phyloP scores from a whole-genome alignment of 1,140 invertebrate species.

The Tribolium madens region DNA sequence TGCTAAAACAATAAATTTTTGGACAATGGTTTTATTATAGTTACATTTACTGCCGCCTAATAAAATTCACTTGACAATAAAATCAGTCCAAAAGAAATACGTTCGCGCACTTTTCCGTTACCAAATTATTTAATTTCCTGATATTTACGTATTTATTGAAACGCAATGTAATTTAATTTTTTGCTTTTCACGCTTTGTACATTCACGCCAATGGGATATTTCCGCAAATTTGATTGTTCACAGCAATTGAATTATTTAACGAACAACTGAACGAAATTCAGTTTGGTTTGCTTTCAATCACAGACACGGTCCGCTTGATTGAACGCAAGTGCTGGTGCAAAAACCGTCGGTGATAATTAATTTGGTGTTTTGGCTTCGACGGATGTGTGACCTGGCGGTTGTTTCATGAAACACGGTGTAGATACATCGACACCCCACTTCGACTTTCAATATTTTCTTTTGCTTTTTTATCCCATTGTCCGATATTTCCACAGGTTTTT shows the following conservation, averaged over 20 bases:
- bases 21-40: constrained; percentile 45
- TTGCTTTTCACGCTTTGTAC: constrained; percentile 23
- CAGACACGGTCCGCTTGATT: constrained; percentile 34
- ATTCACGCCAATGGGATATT: constrained; percentile 12
- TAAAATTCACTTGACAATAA: constrained; percentile 34
- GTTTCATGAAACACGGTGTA: not conserved
- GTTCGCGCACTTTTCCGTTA: not conserved
- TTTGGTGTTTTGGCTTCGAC: constrained; percentile 10
- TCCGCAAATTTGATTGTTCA: constrained; percentile 33
- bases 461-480: not conserved
- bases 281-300: constrained; percentile 44
- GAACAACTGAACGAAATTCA: constrained; percentile 40
- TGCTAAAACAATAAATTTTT: constrained; percentile 38
- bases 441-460: not conserved
- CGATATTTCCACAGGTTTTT: not conserved
- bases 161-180: constrained; percentile 39
- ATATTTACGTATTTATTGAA: constrained; percentile 33
- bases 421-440: not conserved
- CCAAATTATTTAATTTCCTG: constrained; percentile 3
- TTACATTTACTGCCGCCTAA: constrained; percentile 35
- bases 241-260: constrained; percentile 37
- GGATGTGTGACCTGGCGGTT: constrained; percentile 15
- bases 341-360: constrained; percentile 39
- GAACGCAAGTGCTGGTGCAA: constrained; percentile 28
- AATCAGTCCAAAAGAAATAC: not conserved